phyloP scores from a whole-genome alignment of 2,797 vertebrate species.

The Peromyscus eremicus region DNA sequence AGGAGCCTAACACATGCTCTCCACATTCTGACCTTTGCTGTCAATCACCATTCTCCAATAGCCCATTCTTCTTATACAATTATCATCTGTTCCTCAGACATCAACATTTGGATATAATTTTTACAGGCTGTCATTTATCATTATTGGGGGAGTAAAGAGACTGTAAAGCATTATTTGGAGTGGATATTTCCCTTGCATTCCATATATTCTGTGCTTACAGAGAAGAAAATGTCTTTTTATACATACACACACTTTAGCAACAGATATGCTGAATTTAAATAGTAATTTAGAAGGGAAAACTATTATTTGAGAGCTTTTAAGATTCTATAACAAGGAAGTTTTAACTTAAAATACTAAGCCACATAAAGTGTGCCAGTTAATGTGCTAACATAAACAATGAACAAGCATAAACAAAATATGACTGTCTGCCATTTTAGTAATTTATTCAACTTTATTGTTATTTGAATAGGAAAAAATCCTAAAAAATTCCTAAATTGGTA shows the following conservation, averaged over 20 bases:
- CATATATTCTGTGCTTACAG: neutral
- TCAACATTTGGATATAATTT: conserved; percentile 76
- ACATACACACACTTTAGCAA: neutral
- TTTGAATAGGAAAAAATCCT: neutral
- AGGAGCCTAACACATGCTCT: conserved; percentile 88
- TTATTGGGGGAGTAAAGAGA: conserved; percentile 81
- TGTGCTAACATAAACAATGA: conserved; percentile 4
- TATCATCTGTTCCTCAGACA: conserved; percentile 65
- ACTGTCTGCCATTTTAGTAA: neutral
- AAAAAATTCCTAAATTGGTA: neutral
- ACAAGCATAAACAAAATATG: neutral
- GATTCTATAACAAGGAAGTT: neutral
- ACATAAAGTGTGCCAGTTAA: conserved; percentile 12
- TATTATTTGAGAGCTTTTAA: neutral
- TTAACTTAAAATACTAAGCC: neutral
- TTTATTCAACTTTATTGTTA: neutral
- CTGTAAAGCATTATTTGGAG: conserved; percentile 66
- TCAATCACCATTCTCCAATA: conserved; percentile 88
- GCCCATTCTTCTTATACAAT: conserved; percentile 69
- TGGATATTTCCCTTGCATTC: neutral
- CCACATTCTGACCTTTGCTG: conserved; percentile 89
- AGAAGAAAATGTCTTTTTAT: conserved; percentile 28
- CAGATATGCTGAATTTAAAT: neutral
- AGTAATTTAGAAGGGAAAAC: neutral
- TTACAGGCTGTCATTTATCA: conserved; percentile 82